Conservation (phyloP, 2,888 invertebrate genomes). For the Rotaria sp. region DNA sequence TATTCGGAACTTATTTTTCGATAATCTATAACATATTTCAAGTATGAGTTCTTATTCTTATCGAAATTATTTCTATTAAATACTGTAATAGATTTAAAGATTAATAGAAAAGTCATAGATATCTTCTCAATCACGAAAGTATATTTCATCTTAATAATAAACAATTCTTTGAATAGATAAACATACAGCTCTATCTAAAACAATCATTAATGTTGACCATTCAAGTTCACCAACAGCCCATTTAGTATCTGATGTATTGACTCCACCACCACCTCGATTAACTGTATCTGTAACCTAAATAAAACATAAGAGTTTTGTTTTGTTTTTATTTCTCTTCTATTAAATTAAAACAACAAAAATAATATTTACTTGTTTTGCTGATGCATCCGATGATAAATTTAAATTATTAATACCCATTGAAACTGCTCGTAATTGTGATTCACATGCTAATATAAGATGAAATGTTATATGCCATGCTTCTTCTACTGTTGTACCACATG, state of each 20-base stretch:
- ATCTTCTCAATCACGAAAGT: too few relatives aligned
- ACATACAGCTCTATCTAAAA: conserved; percentile 75
- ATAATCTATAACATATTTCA: too few relatives aligned
- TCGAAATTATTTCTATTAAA: too few relatives aligned
- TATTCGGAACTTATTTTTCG: too few relatives aligned
- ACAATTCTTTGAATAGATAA: neutral
- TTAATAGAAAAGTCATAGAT: too few relatives aligned
- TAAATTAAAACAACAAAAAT: neutral
- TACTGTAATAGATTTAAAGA: too few relatives aligned
- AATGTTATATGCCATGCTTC: conserved; percentile 81
- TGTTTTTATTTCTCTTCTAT: too few relatives aligned
- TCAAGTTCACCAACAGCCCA: conserved; percentile 89
- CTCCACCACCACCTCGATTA: neutral
- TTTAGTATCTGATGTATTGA: conserved; percentile 56
- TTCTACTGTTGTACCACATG: conserved; percentile 88
- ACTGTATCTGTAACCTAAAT: neutral
- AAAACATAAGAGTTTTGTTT: too few relatives aligned
- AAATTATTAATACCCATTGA: conserved; percentile 73
- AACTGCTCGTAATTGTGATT: conserved; percentile 70
- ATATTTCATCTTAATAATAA: too few relatives aligned
- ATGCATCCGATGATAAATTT: conserved; percentile 68
- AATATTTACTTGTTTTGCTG: conserved; percentile 52
- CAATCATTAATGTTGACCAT: conserved; percentile 90
- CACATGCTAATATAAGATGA: conserved; percentile 74
- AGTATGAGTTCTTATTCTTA: too few relatives aligned